Evolutionary conservation across 2,113 vertebrate species (phyloP).

Genomic region (Nycticebus coucang): DNA sequence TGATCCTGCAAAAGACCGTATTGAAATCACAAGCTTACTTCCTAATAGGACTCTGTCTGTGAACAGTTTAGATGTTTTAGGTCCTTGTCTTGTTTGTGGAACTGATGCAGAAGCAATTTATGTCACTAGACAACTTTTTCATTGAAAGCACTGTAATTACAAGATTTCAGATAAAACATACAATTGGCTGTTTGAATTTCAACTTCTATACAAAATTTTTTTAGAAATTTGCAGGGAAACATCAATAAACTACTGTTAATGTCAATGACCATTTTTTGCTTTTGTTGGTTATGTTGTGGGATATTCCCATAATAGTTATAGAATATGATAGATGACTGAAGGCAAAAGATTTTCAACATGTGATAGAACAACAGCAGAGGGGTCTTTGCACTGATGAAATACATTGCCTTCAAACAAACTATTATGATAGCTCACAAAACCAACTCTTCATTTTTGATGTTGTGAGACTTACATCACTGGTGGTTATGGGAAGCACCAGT

Average conservation of each 20-base stretch:
- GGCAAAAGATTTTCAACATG: not conserved
- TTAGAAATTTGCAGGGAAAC: slow-evolving; percentile 12
- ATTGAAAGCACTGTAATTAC: slow-evolving; percentile 66
- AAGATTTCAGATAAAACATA: slow-evolving; percentile 28
- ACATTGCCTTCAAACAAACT: not conserved
- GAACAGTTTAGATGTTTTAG: slow-evolving; percentile 95
- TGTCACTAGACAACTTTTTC: slow-evolving; percentile 91
- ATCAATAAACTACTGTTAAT: not conserved
- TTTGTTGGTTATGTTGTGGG: not conserved
- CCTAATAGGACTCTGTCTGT: slow-evolving; percentile 90
- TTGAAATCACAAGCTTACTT: slow-evolving; percentile 96
- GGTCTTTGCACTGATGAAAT: not conserved
- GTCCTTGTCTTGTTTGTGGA: slow-evolving; percentile 96
- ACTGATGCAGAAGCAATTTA: slow-evolving; percentile 97
- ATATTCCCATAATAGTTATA: not conserved
- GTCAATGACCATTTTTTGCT: not conserved
- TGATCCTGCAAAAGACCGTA: slow-evolving; percentile 92
- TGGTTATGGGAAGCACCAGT: not conserved
- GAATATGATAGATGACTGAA: not conserved
- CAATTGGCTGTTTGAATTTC: not conserved
- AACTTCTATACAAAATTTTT: slow-evolving; percentile 42
- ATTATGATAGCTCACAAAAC: not conserved
- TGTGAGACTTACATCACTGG: not conserved
- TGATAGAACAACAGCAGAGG: not conserved
- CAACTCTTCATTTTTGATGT: not conserved